These are phyloP conservation scores for Goniozus legneri DNA, from an alignment of 1,140 invertebrate genomes.

Conservation along the genomic window DNA sequence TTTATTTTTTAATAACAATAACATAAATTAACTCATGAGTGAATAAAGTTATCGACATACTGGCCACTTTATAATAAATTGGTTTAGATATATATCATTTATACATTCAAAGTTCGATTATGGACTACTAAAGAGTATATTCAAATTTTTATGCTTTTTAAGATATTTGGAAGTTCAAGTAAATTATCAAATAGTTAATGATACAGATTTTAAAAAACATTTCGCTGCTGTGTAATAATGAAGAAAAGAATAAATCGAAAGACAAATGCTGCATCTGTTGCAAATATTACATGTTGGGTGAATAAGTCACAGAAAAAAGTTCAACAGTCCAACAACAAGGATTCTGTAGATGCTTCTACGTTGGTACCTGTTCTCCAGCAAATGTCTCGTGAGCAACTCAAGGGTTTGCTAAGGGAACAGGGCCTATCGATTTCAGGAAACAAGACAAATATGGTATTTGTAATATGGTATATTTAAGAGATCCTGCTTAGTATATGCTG, in stretches of 20 bases:
- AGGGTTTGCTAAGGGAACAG: constrained; percentile 29
- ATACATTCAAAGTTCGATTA: no score
- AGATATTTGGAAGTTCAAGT: background rate
- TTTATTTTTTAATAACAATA: background rate
- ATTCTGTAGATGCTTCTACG: constrained; percentile 16
- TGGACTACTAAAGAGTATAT: no score
- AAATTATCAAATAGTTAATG: constrained; percentile 9
- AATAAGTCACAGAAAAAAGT: constrained; percentile 21
- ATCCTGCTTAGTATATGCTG: no score
- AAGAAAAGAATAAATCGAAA: constrained; percentile 29
- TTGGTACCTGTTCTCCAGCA: constrained; percentile 19
- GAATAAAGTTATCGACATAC: constrained; percentile 1
- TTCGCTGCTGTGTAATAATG: constrained; percentile 20
- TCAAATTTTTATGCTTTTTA: background rate
- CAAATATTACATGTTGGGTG: constrained; percentile 13
- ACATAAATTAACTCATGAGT: background rate
- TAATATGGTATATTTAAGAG: no score
- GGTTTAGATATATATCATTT: constrained; percentile 2
- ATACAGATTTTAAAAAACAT: constrained; percentile 8
- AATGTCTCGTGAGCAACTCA: constrained; percentile 30
- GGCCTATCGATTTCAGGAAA: constrained; percentile 28
- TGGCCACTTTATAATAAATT: background rate
- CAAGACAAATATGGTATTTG: constrained; percentile 34
- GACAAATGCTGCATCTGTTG: constrained; percentile 18
- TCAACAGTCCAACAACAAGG: constrained; percentile 15